Evolutionary conservation across 2,888 invertebrate genomes (phyloP).

Genomic region (Hypomecis punctinalis): DNA sequence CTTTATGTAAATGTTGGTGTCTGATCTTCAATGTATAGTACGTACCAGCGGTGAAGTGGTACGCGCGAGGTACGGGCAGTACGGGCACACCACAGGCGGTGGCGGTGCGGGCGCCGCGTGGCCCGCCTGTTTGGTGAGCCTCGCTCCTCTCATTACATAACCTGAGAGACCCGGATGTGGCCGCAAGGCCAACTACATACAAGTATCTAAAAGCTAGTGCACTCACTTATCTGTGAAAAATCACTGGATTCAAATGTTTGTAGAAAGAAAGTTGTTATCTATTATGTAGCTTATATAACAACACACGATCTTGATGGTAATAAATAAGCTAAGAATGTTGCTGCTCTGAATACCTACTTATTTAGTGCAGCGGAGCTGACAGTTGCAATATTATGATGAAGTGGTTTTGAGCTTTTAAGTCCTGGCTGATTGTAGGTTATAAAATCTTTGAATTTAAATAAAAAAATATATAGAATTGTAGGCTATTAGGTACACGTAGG

Average conservation of each 20-base stretch:
- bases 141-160: constrained; percentile 66
- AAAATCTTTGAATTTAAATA: too few relatives aligned
- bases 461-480: too few relatives aligned
- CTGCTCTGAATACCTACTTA: neutral
- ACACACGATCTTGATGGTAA: neutral
- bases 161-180: constrained; percentile 70
- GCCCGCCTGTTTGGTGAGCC: constrained; percentile 36
- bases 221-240: constrained; percentile 34
- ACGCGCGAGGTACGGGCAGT: constrained; percentile 1
- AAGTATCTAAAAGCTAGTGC: constrained; percentile 54
- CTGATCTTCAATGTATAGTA: constrained; percentile 23
- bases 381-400: too few relatives aligned
- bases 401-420: too few relatives aligned
- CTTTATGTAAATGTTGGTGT: constrained; percentile 27
- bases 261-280: neutral
- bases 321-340: neutral
- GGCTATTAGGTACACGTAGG: too few relatives aligned
- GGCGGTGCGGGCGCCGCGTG: constrained; percentile 36
- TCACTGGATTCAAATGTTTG: neutral
- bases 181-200: constrained; percentile 68
- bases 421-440: too few relatives aligned
- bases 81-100: constrained; percentile 12
- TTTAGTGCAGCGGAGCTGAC: too few relatives aligned
- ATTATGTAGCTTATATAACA: neutral
- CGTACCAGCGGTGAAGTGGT: constrained; percentile 12